These are phyloP conservation scores for Melanogrammus aeglefinus DNA, from an alignment of 2,797 vertebrate genomes.

Conservation along the genomic window DNA sequence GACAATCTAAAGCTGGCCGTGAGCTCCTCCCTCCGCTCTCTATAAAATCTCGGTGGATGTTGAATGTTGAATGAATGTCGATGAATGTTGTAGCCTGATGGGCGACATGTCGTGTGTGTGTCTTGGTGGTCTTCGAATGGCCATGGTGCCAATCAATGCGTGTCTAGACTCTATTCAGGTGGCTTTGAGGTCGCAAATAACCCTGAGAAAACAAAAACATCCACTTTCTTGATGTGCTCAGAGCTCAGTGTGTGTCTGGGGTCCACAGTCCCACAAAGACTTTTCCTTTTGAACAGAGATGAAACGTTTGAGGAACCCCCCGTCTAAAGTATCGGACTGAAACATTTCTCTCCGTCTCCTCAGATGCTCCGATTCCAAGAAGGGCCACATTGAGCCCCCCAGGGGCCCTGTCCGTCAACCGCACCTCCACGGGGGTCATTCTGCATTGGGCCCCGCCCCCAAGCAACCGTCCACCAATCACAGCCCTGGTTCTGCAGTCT, in stretches of 20 bases:
- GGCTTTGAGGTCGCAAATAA: neutral
- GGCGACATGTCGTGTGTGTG: neutral
- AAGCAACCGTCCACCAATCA: conserved; percentile 63
- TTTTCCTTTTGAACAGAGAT: neutral
- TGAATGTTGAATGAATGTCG: no score
- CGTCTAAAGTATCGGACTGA: conserved; percentile 20
- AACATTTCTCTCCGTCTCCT: conserved; percentile 24
- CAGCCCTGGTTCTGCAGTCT: conserved; percentile 82
- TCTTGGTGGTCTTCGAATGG: neutral
- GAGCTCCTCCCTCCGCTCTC: neutral
- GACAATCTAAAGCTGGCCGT: neutral
- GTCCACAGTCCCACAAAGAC: neutral
- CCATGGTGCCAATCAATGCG: neutral
- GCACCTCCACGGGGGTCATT: conserved; percentile 77
- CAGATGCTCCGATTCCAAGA: conserved; percentile 48
- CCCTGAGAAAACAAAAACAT: neutral
- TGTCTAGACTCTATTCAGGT: neutral
- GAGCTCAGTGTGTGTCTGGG: neutral
- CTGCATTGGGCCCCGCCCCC: conserved; percentile 81
- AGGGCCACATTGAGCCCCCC: conserved; percentile 74
- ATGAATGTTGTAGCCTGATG: neutral
- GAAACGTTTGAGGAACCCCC: neutral
- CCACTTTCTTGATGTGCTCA: neutral
- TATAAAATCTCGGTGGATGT: neutral
- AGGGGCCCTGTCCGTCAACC: conserved; percentile 74